Conservation (phyloP, 2,113 vertebrate species). For the Terrapene triunguis region DNA sequence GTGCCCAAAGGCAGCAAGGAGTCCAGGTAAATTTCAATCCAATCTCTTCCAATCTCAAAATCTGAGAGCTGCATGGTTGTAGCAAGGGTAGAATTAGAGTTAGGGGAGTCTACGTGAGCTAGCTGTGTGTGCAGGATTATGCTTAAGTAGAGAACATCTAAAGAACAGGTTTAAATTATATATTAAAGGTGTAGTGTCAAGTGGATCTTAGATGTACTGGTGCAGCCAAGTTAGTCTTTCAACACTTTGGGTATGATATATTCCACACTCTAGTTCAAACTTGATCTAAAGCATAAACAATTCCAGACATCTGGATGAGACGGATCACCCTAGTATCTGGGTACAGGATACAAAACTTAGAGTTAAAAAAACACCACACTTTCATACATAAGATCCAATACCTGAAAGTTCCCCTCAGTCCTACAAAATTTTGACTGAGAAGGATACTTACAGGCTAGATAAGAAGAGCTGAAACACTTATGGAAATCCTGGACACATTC, state of each 20-base stretch:
- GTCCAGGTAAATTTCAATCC: neutral
- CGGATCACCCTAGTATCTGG: neutral
- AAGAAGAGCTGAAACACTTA: neutral
- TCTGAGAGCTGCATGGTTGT: too few relatives aligned
- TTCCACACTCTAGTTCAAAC: neutral
- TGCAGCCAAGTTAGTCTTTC: constrained; percentile 20
- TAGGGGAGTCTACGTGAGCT: neutral
- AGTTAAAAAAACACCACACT: neutral
- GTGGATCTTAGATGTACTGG: constrained; percentile 13
- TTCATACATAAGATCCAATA: neutral
- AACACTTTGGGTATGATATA: neutral
- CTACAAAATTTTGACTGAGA: neutral
- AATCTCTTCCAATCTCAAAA: too few relatives aligned
- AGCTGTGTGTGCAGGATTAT: neutral
- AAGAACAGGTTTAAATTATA: neutral
- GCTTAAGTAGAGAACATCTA: neutral
- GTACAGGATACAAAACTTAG: neutral
- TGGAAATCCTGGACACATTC: neutral
- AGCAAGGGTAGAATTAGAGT: too few relatives aligned
- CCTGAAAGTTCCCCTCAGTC: neutral
- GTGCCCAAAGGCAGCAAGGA: neutral
- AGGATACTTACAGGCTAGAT: neutral
- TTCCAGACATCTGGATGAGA: constrained; percentile 9
- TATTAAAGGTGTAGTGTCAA: constrained; percentile 24
- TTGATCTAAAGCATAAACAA: neutral